Evolutionary conservation across 1,140 invertebrate genomes (phyloP).

Genomic region (Chironomus tepperi): DNA sequence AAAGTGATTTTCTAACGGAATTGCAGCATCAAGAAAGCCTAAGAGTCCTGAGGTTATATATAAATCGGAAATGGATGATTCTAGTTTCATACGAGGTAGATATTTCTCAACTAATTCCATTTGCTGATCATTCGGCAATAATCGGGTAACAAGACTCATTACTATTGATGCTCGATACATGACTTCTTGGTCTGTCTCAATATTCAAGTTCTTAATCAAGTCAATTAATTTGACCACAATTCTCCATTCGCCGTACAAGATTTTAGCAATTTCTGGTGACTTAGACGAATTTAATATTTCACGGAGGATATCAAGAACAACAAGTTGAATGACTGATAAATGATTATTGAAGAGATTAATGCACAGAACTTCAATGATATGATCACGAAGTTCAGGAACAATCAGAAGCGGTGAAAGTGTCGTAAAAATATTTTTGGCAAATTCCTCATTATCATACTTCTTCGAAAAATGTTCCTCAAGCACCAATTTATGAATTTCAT

Average conservation of each 20-base stretch:
- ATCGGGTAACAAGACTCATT: constrained; percentile 32
- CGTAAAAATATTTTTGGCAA: not conserved
- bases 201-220: not conserved
- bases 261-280: not conserved
- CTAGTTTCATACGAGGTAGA: constrained; percentile 32
- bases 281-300: not conserved
- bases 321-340: not conserved
- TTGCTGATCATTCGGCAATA: constrained; percentile 34
- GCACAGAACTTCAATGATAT: constrained; percentile 1
- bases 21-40: constrained; percentile 34
- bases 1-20: constrained; percentile 36
- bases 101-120: constrained; percentile 35
- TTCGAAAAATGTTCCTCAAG: not conserved
- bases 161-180: constrained; percentile 24
- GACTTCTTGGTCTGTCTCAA: not conserved
- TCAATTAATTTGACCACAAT: constrained; percentile 8
- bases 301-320: not conserved
- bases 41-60: constrained; percentile 36
- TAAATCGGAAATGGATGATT: constrained; percentile 31
- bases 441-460: not conserved
- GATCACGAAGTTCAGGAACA: not conserved
- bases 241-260: not conserved
- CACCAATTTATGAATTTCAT: not conserved
- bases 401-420: not conserved
- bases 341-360: constrained; percentile 6